A percentile compares a stretch with the other conserved stretches of the same genome.
These are phyloP conservation scores for Melanotaenia boesemani DNA, from an alignment of 2,797 vertebrate genomes.

Conservation along the genomic window DNA sequence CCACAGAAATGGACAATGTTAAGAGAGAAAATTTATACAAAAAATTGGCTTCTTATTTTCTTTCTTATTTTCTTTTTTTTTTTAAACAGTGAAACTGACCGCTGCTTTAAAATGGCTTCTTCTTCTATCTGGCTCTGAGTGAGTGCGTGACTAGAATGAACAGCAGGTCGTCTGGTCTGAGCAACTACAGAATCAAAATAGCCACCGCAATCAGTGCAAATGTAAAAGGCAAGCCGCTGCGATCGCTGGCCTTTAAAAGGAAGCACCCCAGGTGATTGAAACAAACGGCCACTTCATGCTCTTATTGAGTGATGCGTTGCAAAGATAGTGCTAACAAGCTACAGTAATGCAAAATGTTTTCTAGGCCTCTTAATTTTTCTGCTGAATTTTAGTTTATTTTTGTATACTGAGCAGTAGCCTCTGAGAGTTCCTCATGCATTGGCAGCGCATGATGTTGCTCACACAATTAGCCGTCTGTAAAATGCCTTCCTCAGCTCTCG, in stretches of 20 bases:
- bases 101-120: constrained; percentile 76
- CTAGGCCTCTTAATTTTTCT: constrained; percentile 54
- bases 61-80: constrained; percentile 58
- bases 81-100: constrained; percentile 62
- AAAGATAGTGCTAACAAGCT: constrained; percentile 62
- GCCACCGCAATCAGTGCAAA: constrained; percentile 79
- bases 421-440: constrained; percentile 73
- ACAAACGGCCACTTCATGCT: constrained; percentile 72
- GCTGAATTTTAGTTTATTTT: constrained; percentile 59
- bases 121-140: constrained; percentile 57
- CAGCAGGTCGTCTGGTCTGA: constrained; percentile 63
- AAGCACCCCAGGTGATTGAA: constrained; percentile 69
- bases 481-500: constrained; percentile 79
- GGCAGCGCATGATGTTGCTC: constrained; percentile 71
- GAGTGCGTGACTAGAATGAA: constrained; percentile 68
- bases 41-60: constrained; percentile 51
- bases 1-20: constrained; percentile 42
- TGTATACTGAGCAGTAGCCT: constrained; percentile 50
- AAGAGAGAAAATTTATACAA: constrained; percentile 43
- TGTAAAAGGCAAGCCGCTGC: constrained; percentile 76
- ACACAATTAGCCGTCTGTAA: constrained; percentile 79
- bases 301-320: constrained; percentile 73
- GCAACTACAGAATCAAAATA: constrained; percentile 81
- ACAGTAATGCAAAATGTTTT: constrained; percentile 55
- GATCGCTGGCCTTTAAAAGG: constrained; percentile 70